Evolutionary conservation across 1,140 invertebrate species (phyloP).

Genomic region (Popillia japonica): DNA sequence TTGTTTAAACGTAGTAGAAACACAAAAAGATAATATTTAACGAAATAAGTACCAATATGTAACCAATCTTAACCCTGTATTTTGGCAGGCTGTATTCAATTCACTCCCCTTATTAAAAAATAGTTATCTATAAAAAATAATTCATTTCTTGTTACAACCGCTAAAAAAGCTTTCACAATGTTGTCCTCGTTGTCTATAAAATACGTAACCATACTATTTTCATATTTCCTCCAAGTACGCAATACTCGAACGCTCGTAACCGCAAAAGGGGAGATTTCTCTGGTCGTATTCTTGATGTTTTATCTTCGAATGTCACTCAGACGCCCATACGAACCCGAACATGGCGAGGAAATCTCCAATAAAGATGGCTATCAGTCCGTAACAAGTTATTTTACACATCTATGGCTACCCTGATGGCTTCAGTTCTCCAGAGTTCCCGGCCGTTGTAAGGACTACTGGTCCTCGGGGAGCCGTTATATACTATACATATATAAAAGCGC

Average conservation of each 20-base stretch:
- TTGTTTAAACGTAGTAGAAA: too few relatives aligned
- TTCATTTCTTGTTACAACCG: too few relatives aligned
- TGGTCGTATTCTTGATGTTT: slow-evolving; percentile 4
- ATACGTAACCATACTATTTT: neutral
- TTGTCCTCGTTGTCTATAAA: too few relatives aligned
- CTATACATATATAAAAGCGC: slow-evolving; percentile 48
- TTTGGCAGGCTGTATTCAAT: too few relatives aligned
- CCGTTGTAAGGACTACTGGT: slow-evolving; percentile 42
- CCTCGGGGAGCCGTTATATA: slow-evolving; percentile 49
- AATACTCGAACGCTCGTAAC: slow-evolving; percentile 18
- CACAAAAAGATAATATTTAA: too few relatives aligned
- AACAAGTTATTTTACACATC: slow-evolving; percentile 60
- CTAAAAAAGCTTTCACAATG: too few relatives aligned
- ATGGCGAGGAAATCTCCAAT: slow-evolving; percentile 36
- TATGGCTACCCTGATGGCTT: slow-evolving; percentile 56
- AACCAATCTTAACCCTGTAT: too few relatives aligned
- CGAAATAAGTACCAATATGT: too few relatives aligned
- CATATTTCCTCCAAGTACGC: neutral
- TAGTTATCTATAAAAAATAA: too few relatives aligned
- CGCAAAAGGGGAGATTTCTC: slow-evolving; percentile 25
- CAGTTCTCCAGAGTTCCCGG: slow-evolving; percentile 50
- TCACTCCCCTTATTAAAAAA: too few relatives aligned
- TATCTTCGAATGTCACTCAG: slow-evolving; percentile 34
- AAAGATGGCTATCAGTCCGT: slow-evolving; percentile 51
- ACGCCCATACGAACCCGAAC: slow-evolving; percentile 19